Percentiles rank a stretch among this genome's conserved stretches.
These are phyloP conservation scores for Stenopsyche tienmushanensis DNA, from an alignment of 1,140 invertebrate genomes.

Conservation along the genomic window DNA sequence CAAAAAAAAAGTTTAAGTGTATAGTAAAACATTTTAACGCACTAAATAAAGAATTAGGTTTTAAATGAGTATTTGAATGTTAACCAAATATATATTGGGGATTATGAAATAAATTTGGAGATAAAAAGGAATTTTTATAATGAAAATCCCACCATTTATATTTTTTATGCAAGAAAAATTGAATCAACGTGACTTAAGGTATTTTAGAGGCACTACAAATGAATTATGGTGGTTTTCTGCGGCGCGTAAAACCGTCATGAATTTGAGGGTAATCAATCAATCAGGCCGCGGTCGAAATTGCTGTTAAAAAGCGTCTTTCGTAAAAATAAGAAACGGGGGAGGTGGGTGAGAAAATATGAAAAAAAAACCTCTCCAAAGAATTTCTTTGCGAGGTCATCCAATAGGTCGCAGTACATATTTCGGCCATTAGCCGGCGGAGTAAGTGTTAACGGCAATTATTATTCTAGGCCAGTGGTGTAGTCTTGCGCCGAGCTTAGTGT, in stretches of 20 bases:
- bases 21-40: too few relatives aligned
- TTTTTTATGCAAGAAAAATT: background rate
- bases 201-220: conserved; percentile 9
- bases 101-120: too few relatives aligned
- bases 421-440: conserved; percentile 15
- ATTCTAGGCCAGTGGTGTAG: conserved; percentile 3
- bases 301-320: background rate
- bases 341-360: too few relatives aligned
- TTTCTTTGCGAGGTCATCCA: too few relatives aligned
- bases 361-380: too few relatives aligned
- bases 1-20: too few relatives aligned
- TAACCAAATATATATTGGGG: too few relatives aligned
- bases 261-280: conserved; percentile 7
- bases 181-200: background rate
- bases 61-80: too few relatives aligned
- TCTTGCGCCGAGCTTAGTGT: background rate
- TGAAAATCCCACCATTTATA: too few relatives aligned
- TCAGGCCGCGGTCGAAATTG: conserved; percentile 3
- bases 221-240: conserved; percentile 9
- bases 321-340: conserved; percentile 5
- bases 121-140: too few relatives aligned
- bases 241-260: conserved; percentile 3
- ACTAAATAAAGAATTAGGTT: too few relatives aligned
- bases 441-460: too few relatives aligned
- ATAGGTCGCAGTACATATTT: conserved; percentile 21